A percentile compares a stretch with the other conserved stretches of the same genome.
Conservation (phyloP, 2,797 vertebrate genomes). For the Argya squamiceps region DNA sequence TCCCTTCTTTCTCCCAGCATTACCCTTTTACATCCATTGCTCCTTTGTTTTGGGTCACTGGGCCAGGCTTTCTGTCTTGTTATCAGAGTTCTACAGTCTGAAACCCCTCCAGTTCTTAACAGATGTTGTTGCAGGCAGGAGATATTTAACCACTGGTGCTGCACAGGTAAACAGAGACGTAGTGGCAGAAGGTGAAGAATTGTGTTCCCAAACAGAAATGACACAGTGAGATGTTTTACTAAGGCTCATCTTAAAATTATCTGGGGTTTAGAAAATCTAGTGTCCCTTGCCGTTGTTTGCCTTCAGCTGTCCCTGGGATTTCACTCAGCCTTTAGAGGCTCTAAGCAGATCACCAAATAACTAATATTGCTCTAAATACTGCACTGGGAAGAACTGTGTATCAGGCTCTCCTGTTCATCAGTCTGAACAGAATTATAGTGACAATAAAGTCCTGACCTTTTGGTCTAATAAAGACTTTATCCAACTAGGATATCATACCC, state of each 20-base stretch:
- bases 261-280: conserved; percentile 79
- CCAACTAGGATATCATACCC: not conserved
- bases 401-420: not conserved
- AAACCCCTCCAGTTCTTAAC: conserved; percentile 59
- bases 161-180: conserved; percentile 63
- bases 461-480: not conserved
- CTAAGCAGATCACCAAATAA: not conserved
- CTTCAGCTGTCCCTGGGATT: conserved; percentile 74
- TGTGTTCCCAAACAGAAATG: conserved; percentile 69
- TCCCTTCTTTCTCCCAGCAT: conserved; percentile 54
- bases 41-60: conserved; percentile 78
- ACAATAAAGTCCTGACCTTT: not conserved
- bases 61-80: conserved; percentile 69
- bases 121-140: conserved; percentile 67
- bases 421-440: not conserved
- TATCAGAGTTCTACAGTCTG: conserved; percentile 43
- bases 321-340: not conserved
- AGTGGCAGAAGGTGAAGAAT: conserved; percentile 72
- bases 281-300: conserved; percentile 60
- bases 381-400: not conserved
- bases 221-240: conserved; percentile 9
- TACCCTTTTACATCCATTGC: conserved; percentile 59
- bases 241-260: conserved; percentile 75
- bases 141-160: conserved; percentile 69
- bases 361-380: not conserved